phyloP scores from a whole-genome alignment of 2,888 invertebrate species.

The Blastobasis adustella region DNA sequence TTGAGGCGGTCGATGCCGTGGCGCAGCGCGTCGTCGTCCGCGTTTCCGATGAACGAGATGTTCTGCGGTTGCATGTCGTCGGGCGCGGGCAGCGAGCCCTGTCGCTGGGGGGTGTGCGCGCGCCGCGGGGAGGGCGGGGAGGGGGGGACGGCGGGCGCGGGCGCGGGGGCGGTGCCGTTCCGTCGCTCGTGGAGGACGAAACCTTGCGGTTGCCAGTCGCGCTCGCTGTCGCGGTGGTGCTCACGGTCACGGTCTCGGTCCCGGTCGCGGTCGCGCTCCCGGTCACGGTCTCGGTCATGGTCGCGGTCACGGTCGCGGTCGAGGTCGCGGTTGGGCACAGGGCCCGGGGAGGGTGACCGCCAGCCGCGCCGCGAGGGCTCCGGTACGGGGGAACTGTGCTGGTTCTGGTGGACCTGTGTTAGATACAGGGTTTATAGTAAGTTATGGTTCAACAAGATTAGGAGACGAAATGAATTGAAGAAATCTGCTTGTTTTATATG shows the following conservation, averaged over 20 bases:
- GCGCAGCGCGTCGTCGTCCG: slow-evolving; percentile 71
- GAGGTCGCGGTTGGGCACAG: slow-evolving; percentile 26
- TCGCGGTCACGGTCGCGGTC: too few relatives aligned
- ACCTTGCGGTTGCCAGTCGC: slow-evolving; percentile 67
- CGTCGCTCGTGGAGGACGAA: slow-evolving; percentile 82
- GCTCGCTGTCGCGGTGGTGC: slow-evolving; percentile 15
- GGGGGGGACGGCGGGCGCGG: slow-evolving; percentile 73
- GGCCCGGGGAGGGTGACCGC: slow-evolving; percentile 42
- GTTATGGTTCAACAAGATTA: too few relatives aligned
- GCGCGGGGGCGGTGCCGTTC: slow-evolving; percentile 77
- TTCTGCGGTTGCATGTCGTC: slow-evolving; percentile 96
- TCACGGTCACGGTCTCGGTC: too few relatives aligned
- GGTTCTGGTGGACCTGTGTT: slow-evolving; percentile 11
- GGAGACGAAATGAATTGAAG: too few relatives aligned
- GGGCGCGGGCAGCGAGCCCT: slow-evolving; percentile 74
- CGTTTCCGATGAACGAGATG: slow-evolving; percentile 91
- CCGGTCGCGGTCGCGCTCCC: too few relatives aligned
- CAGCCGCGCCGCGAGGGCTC: slow-evolving; percentile 55
- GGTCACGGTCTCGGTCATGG: too few relatives aligned
- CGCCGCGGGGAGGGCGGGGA: slow-evolving; percentile 78
- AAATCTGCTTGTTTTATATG: too few relatives aligned
- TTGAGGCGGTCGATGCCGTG: slow-evolving; percentile 85
- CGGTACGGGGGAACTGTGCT: slow-evolving; percentile 33
- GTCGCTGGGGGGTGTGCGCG: slow-evolving; percentile 47
- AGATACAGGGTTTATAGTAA: too few relatives aligned